Percentiles rank a stretch among this genome's conserved stretches.
Evolutionary conservation across 1,140 invertebrate species (phyloP).

Genomic region (Nasonia giraulti): DNA sequence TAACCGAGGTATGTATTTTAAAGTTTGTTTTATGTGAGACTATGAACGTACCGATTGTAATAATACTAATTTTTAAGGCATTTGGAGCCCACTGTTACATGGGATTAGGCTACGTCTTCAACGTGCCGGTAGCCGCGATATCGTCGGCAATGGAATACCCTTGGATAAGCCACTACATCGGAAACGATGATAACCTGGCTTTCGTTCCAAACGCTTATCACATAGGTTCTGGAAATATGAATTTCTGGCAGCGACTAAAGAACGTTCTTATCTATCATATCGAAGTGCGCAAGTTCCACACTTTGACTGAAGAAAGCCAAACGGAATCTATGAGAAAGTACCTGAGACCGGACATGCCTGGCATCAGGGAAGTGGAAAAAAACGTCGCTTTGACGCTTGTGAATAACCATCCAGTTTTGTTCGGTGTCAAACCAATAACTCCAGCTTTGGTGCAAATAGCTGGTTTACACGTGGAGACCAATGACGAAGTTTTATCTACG

Average conservation of each 20-base stretch:
- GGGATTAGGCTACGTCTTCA: conserved; percentile 74
- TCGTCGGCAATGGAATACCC: conserved; percentile 74
- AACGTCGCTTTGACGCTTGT: conserved; percentile 67
- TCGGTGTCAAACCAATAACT: conserved; percentile 59
- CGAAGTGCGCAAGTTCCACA: not conserved
- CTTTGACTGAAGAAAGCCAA: conserved; percentile 56
- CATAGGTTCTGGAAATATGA: conserved; percentile 76
- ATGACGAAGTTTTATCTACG: conserved; percentile 32
- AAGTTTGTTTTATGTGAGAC: too few relatives aligned
- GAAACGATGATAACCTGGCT: conserved; percentile 74
- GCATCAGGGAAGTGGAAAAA: conserved; percentile 60
- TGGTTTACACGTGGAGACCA: conserved; percentile 65
- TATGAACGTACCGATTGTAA: not conserved
- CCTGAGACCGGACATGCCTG: conserved; percentile 54
- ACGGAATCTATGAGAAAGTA: conserved; percentile 61
- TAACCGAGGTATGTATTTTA: conserved; percentile 52
- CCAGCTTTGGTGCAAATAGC: conserved; percentile 70
- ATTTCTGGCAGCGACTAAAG: conserved; percentile 74
- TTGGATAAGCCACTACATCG: conserved; percentile 77
- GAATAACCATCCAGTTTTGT: conserved; percentile 66
- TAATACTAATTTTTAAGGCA: conserved; percentile 48
- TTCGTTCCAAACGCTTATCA: conserved; percentile 70
- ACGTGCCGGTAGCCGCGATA: conserved; percentile 75
- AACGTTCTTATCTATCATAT: conserved; percentile 63
- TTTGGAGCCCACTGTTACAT: conserved; percentile 66